Evolutionary conservation across 2,797 vertebrate genomes (phyloP).

Genomic region (Pseudochaenichthys georgianus): DNA sequence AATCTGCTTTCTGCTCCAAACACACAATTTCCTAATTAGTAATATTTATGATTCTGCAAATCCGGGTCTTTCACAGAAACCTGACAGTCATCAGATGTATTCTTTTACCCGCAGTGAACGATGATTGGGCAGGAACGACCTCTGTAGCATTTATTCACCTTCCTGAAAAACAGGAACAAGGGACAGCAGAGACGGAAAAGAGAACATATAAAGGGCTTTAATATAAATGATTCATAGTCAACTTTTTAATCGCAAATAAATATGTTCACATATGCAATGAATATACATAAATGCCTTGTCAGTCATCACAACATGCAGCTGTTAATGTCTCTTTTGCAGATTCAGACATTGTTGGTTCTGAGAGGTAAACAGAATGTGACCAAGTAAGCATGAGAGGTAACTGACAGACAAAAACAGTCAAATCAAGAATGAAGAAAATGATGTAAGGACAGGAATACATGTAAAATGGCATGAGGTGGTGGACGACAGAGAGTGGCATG

Average conservation of each 20-base stretch:
- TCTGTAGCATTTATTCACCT: constrained; percentile 98
- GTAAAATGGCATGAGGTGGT: constrained; percentile 6
- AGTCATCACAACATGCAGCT: constrained; percentile 5
- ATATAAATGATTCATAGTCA: constrained; percentile 20
- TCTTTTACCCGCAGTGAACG: constrained; percentile 95
- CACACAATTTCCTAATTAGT: background rate
- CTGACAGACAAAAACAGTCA: constrained; percentile 7
- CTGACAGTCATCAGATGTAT: background rate
- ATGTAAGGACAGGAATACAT: background rate
- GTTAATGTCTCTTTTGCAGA: background rate
- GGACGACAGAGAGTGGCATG: constrained; percentile 13
- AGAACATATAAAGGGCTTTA: constrained; percentile 37
- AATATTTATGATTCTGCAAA: background rate
- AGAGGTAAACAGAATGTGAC: constrained; percentile 8
- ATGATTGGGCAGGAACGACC: constrained; percentile 98
- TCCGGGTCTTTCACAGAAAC: background rate
- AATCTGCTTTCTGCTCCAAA: constrained; percentile 2
- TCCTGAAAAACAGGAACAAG: constrained; percentile 85
- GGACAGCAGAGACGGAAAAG: constrained; percentile 45
- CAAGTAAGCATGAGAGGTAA: constrained; percentile 1
- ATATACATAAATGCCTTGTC: background rate
- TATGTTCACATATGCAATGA: background rate
- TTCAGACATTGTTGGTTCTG: background rate
- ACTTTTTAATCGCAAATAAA: background rate
- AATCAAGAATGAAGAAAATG: constrained; percentile 3